Percentiles rank a stretch among this genome's conserved stretches.
Evolutionary conservation across 2,797 vertebrate species (phyloP).

Genomic region (Dallia pectoralis): DNA sequence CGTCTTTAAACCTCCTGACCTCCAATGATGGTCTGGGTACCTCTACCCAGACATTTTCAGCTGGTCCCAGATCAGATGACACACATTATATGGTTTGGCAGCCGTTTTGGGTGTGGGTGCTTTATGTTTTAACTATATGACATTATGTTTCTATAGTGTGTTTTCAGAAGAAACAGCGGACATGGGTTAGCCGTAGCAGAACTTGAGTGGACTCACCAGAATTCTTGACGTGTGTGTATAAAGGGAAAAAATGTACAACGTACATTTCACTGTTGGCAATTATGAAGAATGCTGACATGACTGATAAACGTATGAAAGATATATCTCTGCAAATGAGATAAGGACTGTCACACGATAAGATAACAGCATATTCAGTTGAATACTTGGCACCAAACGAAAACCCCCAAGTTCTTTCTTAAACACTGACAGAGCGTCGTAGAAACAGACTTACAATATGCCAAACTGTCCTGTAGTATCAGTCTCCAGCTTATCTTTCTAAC

Average conservation of each 20-base stretch:
- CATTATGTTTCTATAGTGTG: slow-evolving; percentile 62
- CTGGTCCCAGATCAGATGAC: slow-evolving; percentile 64
- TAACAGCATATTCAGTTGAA: slow-evolving; percentile 16
- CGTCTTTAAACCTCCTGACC: slow-evolving; percentile 34
- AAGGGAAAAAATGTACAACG: background rate
- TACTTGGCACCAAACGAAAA: background rate
- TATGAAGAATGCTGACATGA: background rate
- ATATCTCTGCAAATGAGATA: background rate
- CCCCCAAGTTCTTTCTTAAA: slow-evolving; percentile 6
- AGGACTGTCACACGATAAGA: slow-evolving; percentile 20
- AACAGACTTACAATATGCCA: background rate
- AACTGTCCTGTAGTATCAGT: background rate
- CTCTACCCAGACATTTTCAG: slow-evolving; percentile 38
- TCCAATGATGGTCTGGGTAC: slow-evolving; percentile 47
- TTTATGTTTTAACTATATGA: slow-evolving; percentile 52
- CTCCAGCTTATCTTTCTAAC: slow-evolving; percentile 11
- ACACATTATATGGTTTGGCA: slow-evolving; percentile 64
- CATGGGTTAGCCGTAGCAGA: slow-evolving; percentile 38
- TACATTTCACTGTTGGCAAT: background rate
- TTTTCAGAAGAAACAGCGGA: slow-evolving; percentile 40
- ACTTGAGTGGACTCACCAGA: slow-evolving; percentile 3
- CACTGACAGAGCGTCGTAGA: background rate
- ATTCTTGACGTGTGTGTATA: background rate
- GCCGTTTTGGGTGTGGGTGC: slow-evolving; percentile 62
- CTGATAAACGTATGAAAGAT: slow-evolving; percentile 17